phyloP scores from a whole-genome alignment of 2,888 invertebrate genomes.

The Drosophila robusta region DNA sequence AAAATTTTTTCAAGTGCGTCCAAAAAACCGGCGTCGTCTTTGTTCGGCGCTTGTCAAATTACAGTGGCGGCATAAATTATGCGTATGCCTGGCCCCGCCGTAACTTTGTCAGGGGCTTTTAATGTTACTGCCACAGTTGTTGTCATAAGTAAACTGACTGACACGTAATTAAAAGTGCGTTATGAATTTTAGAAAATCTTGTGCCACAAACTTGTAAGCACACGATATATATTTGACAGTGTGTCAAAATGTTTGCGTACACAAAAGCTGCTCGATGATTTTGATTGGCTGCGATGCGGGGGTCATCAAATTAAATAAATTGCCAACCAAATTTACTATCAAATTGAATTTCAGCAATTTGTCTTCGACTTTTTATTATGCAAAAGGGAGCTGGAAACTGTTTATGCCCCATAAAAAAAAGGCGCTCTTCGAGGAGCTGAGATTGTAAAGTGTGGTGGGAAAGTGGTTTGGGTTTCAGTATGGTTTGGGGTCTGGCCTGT shows the following conservation, averaged over 20 bases:
- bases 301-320: conserved; percentile 76
- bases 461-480: too few species aligned
- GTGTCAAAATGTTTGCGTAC: conserved; percentile 26
- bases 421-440: too few species aligned
- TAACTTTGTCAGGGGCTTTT: conserved; percentile 35
- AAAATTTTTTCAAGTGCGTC: conserved; percentile 6
- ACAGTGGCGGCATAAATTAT: conserved; percentile 60
- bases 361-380: conserved; percentile 73
- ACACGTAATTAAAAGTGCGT: conserved; percentile 72
- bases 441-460: too few species aligned
- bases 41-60: conserved; percentile 40
- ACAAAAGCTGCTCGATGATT: conserved; percentile 30
- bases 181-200: conserved; percentile 38
- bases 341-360: conserved; percentile 78
- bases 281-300: conserved; percentile 31
- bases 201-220: conserved; percentile 13
- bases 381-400: conserved; percentile 62
- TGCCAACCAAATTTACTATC: conserved; percentile 74
- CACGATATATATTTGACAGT: conserved; percentile 25
- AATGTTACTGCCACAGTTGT: conserved; percentile 58
- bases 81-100: conserved; percentile 19
- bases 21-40: not conserved
- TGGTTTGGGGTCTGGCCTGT: conserved; percentile 32
- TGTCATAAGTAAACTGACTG: conserved; percentile 56
- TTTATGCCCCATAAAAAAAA: conserved; percentile 64